Base-by-base conservation (phyloP, 1,140 invertebrate genomes). In the Penaeus japonicus region DNA sequence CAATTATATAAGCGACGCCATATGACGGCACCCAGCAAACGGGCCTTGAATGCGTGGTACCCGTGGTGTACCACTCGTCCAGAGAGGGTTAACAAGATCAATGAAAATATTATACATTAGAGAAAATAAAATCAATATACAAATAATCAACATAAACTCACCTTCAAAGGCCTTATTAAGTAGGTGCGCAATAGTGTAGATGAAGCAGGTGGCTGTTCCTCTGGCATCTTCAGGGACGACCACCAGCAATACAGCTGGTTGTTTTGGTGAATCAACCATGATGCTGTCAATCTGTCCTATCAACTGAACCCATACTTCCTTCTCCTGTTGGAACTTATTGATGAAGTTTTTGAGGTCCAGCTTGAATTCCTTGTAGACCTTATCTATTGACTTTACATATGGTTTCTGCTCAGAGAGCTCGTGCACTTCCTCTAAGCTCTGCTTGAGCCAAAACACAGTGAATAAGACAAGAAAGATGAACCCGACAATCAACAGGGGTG, bases 161-260 rank as follows among this genome's bases (percentile, higher is more conserved):
- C 89, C 89, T 35, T 77, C 89, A 90, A 90, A 90, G 27, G 85
- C 89, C 35, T 88, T 27, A n/a, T 80, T 77, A n/a, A 90, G 35
- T 15, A 84, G 80, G 17, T 65, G 32, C 20, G 81, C 82, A 53
- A 90, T 57, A 0, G 53, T 70, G 18, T 90, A 75, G 7, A 81
- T 39, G 10, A 90, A 55, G 32, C 89, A 90, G 0, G 84, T 73
- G 18, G 89, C 89, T 1, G 85, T 88, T n/a, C 54, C 73, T 15
- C 35, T 47, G 22, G 85, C 81, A 62, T 88, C 89, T 22, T 85
- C 65, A 2, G 89, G 89, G 39, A 88, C 89, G 18, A 88, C 89
- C 18, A 85, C 39, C 17, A 90, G 77, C 55, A 90, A 32, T 30
- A 90, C 77, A 3, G 87, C 81, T 4, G 89, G 89, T 59, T 88